These are phyloP conservation scores for Macrostomum lignano DNA, from an alignment of 1,140 invertebrate genomes.

Conservation along the genomic window DNA sequence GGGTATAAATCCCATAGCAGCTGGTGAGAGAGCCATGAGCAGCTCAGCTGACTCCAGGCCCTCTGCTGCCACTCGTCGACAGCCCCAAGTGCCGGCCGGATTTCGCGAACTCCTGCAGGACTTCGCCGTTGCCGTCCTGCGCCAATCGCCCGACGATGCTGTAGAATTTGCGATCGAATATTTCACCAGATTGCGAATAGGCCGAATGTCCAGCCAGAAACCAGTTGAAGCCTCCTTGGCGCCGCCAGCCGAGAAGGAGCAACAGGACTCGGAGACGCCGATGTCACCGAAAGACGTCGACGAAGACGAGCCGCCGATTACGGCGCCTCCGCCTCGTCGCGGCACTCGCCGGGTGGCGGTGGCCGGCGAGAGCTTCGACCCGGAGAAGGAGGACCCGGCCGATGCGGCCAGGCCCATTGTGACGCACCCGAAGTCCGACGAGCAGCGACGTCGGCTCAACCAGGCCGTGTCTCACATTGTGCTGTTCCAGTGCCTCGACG, in stretches of 20 bases:
- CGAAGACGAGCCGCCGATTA: too few relatives aligned
- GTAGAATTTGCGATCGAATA: conserved; percentile 67
- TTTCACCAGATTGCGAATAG: too few relatives aligned
- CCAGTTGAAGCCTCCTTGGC: too few relatives aligned
- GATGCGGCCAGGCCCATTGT: conserved; percentile 31
- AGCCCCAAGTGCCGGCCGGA: conserved; percentile 64
- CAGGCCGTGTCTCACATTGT: conserved; percentile 71
- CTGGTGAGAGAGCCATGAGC: too few relatives aligned
- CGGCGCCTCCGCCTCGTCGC: not conserved
- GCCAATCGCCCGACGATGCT: conserved; percentile 64
- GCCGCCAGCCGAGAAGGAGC: too few relatives aligned
- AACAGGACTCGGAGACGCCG: too few relatives aligned
- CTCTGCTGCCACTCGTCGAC: too few relatives aligned
- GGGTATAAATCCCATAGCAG: too few relatives aligned
- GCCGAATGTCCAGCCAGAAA: too few relatives aligned
- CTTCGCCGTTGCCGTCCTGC: conserved; percentile 69
- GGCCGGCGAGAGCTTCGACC: conserved; percentile 6
- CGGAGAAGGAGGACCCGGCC: conserved; percentile 3
- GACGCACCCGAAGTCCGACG: conserved; percentile 53
- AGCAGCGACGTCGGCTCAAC: conserved; percentile 51
- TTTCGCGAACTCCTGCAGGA: conserved; percentile 67
- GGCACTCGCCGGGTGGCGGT: not conserved
- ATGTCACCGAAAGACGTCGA: too few relatives aligned
- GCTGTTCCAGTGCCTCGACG: conserved; percentile 60
- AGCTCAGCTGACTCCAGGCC: too few relatives aligned